Percentiles rank a stretch among this genome's conserved stretches.
These are phyloP conservation scores for Dasysyrphus tricinctus DNA, from an alignment of 2,888 invertebrate genomes.

Conservation along the genomic window DNA sequence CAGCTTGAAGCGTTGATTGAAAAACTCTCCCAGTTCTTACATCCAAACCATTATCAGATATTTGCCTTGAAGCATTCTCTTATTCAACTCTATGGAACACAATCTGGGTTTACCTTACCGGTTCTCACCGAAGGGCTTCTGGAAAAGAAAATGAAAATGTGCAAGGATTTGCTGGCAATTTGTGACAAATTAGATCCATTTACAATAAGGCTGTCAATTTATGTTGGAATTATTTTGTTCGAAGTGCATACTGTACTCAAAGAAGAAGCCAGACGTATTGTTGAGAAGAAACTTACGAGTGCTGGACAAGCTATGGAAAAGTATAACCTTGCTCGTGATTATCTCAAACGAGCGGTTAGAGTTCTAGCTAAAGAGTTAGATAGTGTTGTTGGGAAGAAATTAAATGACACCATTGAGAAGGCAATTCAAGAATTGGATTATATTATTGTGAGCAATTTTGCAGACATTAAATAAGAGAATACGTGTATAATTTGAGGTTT, in stretches of 20 bases:
- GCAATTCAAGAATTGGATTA: conserved; percentile 50
- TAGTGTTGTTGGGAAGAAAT: conserved; percentile 80
- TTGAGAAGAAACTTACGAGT: conserved; percentile 34
- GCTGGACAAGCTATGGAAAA: conserved; percentile 58
- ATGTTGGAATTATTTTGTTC: conserved; percentile 90
- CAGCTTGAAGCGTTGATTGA: conserved; percentile 87
- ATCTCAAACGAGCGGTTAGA: conserved; percentile 79
- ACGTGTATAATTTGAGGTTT: neutral
- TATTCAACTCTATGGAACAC: conserved; percentile 91
- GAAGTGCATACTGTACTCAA: conserved; percentile 87
- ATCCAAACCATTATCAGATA: conserved; percentile 93
- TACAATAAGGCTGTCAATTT: conserved; percentile 89
- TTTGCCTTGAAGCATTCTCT: conserved; percentile 92
- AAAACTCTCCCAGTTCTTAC: conserved; percentile 89
- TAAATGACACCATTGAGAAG: conserved; percentile 77
- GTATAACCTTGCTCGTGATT: conserved; percentile 77
- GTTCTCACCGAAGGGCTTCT: conserved; percentile 86
- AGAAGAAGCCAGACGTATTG: conserved; percentile 83
- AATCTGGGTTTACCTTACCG: conserved; percentile 85
- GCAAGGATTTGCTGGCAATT: conserved; percentile 86
- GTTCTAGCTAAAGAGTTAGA: conserved; percentile 81
- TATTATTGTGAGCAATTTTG: conserved; percentile 31
- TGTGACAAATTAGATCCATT: conserved; percentile 89
- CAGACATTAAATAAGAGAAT: conserved; percentile 21
- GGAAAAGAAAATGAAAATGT: conserved; percentile 88